Evolutionary conservation across 1,140 invertebrate species (phyloP).

Genomic region (Cyclargus thomasi): DNA sequence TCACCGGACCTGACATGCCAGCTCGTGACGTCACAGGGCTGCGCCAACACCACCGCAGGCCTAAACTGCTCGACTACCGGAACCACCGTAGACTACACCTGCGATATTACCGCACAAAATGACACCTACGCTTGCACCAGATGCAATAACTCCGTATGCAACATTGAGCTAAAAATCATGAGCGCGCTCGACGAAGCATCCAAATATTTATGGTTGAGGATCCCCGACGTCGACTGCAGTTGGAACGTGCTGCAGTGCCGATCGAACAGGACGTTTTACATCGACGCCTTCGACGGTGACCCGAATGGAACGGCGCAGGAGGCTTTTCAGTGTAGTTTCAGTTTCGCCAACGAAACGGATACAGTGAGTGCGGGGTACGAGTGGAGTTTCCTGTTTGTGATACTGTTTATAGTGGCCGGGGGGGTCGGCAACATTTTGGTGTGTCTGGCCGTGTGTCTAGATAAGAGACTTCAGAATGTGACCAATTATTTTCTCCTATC

Average conservation of each 20-base stretch:
- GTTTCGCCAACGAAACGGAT: conserved; percentile 38
- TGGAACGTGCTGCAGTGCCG: conserved; percentile 52
- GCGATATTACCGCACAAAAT: conserved; percentile 62
- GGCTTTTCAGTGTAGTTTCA: conserved; percentile 56
- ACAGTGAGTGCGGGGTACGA: conserved; percentile 71
- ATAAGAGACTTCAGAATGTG: conserved; percentile 91
- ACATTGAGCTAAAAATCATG: conserved; percentile 61
- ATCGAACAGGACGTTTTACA: conserved; percentile 60
- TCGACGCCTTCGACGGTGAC: conserved; percentile 39
- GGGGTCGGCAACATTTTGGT: conserved; percentile 94
- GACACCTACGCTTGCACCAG: conserved; percentile 63
- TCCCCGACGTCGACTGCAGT: conserved; percentile 47
- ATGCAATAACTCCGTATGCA: conserved; percentile 53
- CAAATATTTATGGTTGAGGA: conserved; percentile 60
- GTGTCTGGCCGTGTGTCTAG: conserved; percentile 90
- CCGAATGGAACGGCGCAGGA: conserved; percentile 34
- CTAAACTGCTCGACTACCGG: conserved; percentile 43
- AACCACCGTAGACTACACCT: conserved; percentile 43
- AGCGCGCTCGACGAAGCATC: conserved; percentile 55
- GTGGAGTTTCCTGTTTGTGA: conserved; percentile 86
- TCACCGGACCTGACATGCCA: conserved; percentile 51
- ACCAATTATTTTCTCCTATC: conserved; percentile 97
- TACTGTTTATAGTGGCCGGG: conserved; percentile 89
- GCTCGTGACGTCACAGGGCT: conserved; percentile 37
- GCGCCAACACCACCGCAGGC: conserved; percentile 38